phyloP scores from a whole-genome alignment of 2,113 vertebrate species.

The Piprites chloris region DNA sequence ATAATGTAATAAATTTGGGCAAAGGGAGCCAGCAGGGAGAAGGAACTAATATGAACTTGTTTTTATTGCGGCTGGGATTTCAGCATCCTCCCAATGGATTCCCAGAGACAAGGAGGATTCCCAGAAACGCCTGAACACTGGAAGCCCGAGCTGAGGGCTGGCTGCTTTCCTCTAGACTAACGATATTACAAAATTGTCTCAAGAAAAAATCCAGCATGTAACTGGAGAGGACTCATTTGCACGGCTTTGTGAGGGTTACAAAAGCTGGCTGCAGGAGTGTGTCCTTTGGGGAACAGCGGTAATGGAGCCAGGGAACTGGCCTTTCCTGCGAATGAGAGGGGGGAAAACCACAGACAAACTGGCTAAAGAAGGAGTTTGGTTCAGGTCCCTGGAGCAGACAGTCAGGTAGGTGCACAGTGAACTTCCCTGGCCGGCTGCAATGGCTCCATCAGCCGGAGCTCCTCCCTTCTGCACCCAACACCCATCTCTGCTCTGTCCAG shows the following conservation, averaged over 20 bases:
- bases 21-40: not conserved
- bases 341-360: not conserved
- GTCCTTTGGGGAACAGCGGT: not conserved
- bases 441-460: not conserved
- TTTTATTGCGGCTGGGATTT: not conserved
- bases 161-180: not conserved
- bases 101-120: not conserved
- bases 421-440: not conserved
- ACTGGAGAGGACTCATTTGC: not conserved
- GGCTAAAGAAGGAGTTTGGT: not conserved
- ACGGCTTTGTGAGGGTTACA: not conserved
- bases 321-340: not conserved
- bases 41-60: not conserved
- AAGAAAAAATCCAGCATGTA: not conserved
- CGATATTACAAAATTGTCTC: not conserved
- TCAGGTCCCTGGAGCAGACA: not conserved
- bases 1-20: not conserved
- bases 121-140: not conserved
- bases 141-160: not conserved
- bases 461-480: accelerated
- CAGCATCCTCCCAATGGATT: not conserved
- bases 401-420: not conserved
- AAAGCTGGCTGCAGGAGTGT: not conserved
- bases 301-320: not conserved
- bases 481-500: not conserved